Evolutionary conservation across 2,797 vertebrate genomes (phyloP).

Genomic region (Enteromius argenteus): DNA sequence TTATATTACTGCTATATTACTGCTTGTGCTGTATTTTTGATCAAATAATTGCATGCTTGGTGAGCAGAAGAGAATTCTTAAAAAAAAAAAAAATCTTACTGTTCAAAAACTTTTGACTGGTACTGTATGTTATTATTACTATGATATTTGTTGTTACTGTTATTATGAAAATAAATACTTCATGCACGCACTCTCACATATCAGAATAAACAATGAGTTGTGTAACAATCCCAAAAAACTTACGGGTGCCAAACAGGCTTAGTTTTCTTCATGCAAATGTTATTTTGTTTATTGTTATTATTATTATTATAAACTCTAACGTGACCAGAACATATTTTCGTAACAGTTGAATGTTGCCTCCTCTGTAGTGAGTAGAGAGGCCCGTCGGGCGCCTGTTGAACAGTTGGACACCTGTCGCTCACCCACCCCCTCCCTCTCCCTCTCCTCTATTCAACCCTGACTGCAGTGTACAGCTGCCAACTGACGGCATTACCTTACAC

Average conservation of each 20-base stretch:
- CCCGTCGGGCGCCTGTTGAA: constrained; percentile 83
- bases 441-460: constrained; percentile 77
- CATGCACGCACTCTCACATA: background rate
- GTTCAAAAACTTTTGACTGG: background rate
- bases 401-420: constrained; percentile 92
- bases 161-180: background rate
- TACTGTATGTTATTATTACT: background rate
- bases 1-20: no score
- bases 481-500: constrained; percentile 88
- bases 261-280: background rate
- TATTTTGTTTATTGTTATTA: background rate
- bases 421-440: constrained; percentile 73
- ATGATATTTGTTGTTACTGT: background rate
- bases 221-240: background rate
- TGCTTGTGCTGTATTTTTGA: no score
- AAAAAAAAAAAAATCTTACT: background rate
- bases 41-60: no score
- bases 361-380: constrained; percentile 71
- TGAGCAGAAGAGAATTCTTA: no score
- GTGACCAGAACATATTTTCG: background rate
- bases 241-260: background rate
- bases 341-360: constrained; percentile 44
- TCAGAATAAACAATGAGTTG: background rate
- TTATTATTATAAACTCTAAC: background rate
- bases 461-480: constrained; percentile 85